Conservation (phyloP, 2,797 vertebrate genomes). For the Acestrorhynchus altus region DNA sequence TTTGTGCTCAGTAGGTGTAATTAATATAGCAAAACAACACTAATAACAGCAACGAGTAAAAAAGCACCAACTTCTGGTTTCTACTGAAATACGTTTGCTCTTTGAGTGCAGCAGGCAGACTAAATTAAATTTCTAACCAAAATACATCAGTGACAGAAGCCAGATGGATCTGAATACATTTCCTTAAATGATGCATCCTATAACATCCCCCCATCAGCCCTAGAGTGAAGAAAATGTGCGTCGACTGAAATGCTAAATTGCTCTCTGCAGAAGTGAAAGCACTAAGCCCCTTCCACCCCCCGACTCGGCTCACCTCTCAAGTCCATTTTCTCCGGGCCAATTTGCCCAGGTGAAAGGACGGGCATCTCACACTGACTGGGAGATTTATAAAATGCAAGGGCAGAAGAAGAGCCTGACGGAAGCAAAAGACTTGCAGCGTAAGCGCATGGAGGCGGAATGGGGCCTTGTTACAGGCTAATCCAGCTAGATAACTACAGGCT, state of each 20-base stretch:
- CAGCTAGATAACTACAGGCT: constrained; percentile 30
- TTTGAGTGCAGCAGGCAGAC: not conserved
- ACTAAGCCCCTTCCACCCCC: not conserved
- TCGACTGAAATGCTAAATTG: constrained; percentile 31
- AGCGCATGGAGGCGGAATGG: constrained; percentile 24
- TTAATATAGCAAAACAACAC: not conserved
- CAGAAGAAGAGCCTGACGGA: not conserved
- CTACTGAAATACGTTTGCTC: not conserved
- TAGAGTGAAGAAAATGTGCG: not conserved
- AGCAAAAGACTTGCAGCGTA: constrained; percentile 30
- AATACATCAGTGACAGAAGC: constrained; percentile 14
- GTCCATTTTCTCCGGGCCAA: constrained; percentile 20
- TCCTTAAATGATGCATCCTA: constrained; percentile 18
- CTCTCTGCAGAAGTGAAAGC: not conserved
- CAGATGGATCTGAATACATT: constrained; percentile 28
- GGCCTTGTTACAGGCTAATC: constrained; percentile 37
- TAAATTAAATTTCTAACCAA: constrained; percentile 26
- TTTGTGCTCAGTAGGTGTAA: not conserved
- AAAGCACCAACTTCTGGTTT: not conserved
- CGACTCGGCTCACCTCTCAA: constrained; percentile 5
- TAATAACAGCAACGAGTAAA: not conserved
- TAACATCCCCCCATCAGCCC: not conserved
- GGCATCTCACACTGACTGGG: constrained; percentile 8
- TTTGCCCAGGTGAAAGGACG: constrained; percentile 22
- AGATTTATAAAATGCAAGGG: constrained; percentile 18